Evolutionary conservation across 2,797 vertebrate genomes (phyloP).

Genomic region (Hoplostethus mediterraneus): DNA sequence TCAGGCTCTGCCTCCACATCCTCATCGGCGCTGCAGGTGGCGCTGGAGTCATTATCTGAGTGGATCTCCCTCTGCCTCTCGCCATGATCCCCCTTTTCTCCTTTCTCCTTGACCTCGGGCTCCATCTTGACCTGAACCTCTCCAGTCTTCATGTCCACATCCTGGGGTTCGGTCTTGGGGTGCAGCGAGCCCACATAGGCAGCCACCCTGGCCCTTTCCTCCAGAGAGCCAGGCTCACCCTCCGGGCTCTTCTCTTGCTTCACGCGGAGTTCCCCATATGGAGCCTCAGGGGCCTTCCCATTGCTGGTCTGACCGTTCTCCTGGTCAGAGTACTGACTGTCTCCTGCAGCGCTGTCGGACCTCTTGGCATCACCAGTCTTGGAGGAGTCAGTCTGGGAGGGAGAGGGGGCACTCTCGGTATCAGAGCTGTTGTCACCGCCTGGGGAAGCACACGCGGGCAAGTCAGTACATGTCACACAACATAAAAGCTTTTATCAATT

Average conservation of each 20-base stretch:
- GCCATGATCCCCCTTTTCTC: conserved; percentile 86
- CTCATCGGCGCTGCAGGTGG: conserved; percentile 99
- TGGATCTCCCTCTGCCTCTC: conserved; percentile 86
- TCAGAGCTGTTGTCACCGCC: conserved; percentile 99
- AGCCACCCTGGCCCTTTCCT: conserved; percentile 78
- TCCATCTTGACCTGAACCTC: conserved; percentile 92
- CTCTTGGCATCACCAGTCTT: conserved; percentile 88
- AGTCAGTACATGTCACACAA: conserved; percentile 22
- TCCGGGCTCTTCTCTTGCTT: conserved; percentile 90
- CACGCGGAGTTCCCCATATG: conserved; percentile 84
- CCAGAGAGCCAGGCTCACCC: conserved; percentile 80
- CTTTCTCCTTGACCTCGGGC: conserved; percentile 91
- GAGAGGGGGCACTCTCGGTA: conserved; percentile 98
- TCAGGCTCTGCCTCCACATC: conserved; percentile 96
- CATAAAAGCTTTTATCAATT: neutral
- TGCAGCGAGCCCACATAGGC: conserved; percentile 85
- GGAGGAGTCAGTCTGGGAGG: conserved; percentile 91
- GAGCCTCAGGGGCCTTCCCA: conserved; percentile 84
- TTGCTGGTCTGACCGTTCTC: conserved; percentile 77
- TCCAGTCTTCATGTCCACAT: conserved; percentile 85
- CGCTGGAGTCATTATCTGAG: conserved; percentile 98
- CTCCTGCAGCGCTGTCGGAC: conserved; percentile 70
- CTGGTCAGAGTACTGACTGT: conserved; percentile 80
- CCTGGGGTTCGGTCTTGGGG: conserved; percentile 91
- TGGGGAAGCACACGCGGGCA: conserved; percentile 61